A percentile compares a stretch with the other conserved stretches of the same genome.
phyloP scores from a whole-genome alignment of 2,797 vertebrate genomes.

The Muscicapa comitata region DNA sequence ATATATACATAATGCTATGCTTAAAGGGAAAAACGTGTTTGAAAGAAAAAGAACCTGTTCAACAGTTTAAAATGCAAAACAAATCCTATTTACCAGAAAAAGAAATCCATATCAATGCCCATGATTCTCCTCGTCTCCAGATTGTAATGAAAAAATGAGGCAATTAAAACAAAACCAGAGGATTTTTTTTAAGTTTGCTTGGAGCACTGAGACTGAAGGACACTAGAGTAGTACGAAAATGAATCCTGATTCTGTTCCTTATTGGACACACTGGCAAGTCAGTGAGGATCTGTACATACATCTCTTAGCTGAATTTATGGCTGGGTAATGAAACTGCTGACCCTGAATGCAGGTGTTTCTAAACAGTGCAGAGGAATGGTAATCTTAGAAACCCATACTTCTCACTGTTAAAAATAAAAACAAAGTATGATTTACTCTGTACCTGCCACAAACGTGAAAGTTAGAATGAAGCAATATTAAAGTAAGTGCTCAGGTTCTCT shows the following conservation, averaged over 20 bases:
- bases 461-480: background rate
- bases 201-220: background rate
- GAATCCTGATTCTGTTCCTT: background rate
- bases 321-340: background rate
- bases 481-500: background rate
- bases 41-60: background rate
- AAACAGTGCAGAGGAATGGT: background rate
- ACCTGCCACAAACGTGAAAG: background rate
- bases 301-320: background rate
- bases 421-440: background rate
- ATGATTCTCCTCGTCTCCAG: background rate
- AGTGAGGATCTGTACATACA: background rate
- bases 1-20: conserved; percentile 36
- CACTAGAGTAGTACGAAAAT: background rate
- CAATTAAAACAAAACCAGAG: background rate
- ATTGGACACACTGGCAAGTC: background rate
- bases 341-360: background rate
- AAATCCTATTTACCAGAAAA: conserved; percentile 44
- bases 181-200: background rate
- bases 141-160: conserved; percentile 8
- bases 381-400: background rate
- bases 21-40: conserved; percentile 38
- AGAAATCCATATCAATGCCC: background rate
- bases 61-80: conserved; percentile 40
- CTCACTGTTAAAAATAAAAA: background rate